A percentile compares a stretch with the other conserved stretches of the same genome.
These are phyloP conservation scores for Glandiceps talaboti DNA, from an alignment of 53 echinoderm and acorn worm species.

Conservation along the genomic window DNA sequence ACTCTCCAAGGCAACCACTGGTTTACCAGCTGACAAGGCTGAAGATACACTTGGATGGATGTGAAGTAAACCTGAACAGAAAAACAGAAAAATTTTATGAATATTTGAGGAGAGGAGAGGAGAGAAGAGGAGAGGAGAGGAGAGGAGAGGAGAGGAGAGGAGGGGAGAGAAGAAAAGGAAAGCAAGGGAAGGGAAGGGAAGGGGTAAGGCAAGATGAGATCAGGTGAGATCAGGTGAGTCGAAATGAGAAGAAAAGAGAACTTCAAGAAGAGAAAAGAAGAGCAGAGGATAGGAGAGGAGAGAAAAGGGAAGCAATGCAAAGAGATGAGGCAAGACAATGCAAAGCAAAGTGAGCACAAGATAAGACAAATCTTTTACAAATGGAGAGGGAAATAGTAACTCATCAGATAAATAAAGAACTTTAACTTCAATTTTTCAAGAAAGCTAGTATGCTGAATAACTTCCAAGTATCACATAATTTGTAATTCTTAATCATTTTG, in stretches of 20 bases:
- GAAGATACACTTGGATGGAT: constrained; percentile 38
- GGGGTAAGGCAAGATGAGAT: not conserved
- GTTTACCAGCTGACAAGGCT: constrained; percentile 30
- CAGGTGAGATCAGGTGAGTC: not conserved
- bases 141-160: not conserved
- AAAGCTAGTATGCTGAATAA: too few relatives aligned
- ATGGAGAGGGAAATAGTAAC: too few relatives aligned
- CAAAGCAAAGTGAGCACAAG: not conserved
- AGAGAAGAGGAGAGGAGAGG: not conserved
- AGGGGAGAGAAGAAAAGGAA: not conserved
- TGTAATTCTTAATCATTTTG: too few relatives aligned
- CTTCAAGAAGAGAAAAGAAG: not conserved
- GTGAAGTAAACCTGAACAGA: constrained; percentile 32
- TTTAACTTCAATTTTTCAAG: too few relatives aligned
- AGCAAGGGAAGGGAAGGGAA: not conserved
- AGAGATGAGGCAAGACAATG: not conserved
- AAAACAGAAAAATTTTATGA: not conserved
- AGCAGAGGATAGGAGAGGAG: not conserved
- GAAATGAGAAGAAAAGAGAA: not conserved
- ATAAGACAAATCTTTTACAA: not conserved
- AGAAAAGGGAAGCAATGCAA: not conserved
- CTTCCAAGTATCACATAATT: too few relatives aligned
- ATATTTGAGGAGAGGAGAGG: not conserved
- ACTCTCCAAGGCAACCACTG: constrained; percentile 89
- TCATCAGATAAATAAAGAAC: too few relatives aligned